Conservation (phyloP, 92 coral and sea anemone species). For the Palythoa grandiflora region DNA sequence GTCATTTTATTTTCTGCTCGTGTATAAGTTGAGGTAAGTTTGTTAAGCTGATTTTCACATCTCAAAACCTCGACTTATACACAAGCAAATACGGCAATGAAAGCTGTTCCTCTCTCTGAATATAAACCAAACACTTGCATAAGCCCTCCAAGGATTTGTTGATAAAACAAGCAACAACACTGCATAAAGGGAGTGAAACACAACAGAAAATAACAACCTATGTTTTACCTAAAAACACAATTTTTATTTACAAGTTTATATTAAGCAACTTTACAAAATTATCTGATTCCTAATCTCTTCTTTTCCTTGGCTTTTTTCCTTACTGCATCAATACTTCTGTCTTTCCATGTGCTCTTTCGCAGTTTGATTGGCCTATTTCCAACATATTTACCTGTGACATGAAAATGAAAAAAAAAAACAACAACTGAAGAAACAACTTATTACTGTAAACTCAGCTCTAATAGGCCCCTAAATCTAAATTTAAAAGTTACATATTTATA, state of each 20-base stretch:
- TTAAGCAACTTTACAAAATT: slow-evolving; percentile 22
- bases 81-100: too few species aligned
- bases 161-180: too few species aligned
- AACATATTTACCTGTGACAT: slow-evolving; percentile 84
- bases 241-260: slow-evolving; percentile 20
- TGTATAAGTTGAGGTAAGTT: too few species aligned
- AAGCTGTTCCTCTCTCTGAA: too few species aligned
- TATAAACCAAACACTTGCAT: too few species aligned
- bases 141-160: too few species aligned
- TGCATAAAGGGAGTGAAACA: too few species aligned
- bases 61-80: too few species aligned
- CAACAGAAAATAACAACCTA: background rate
- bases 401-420: background rate
- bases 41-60: too few species aligned
- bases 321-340: slow-evolving; percentile 90
- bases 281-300: slow-evolving; percentile 94
- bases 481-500: background rate
- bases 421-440: too few species aligned
- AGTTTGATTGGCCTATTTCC: slow-evolving; percentile 98
- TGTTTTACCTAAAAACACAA: background rate
- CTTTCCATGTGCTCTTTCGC: slow-evolving; percentile 98
- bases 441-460: background rate
- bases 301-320: slow-evolving; percentile 94
- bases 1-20: too few species aligned
- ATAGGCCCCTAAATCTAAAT: background rate